Conservation (phyloP, 1,140 invertebrate species). For the Myzus persicae region DNA sequence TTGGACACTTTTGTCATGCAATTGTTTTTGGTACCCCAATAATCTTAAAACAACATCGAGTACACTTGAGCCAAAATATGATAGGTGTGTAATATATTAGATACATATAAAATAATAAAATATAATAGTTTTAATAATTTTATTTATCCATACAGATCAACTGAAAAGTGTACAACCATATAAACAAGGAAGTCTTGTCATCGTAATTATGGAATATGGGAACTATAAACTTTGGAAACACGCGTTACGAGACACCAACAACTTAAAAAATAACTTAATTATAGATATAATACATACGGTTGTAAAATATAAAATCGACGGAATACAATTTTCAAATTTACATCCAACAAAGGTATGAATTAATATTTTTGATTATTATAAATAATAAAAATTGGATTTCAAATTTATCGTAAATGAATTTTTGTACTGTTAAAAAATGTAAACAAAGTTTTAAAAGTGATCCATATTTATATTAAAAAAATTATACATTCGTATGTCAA, state of each 20-base stretch:
- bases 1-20: not conserved
- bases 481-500: too few relatives aligned
- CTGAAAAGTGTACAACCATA: not conserved
- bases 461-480: too few relatives aligned
- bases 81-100: not conserved
- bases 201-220: not conserved
- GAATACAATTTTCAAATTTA: slow-evolving; percentile 35
- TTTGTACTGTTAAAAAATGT: not conserved
- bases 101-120: not conserved
- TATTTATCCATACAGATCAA: not conserved
- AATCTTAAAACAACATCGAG: not conserved
- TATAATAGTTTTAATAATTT: not conserved
- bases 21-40: not conserved
- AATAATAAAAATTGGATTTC: not conserved
- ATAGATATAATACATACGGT: not conserved
- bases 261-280: too few relatives aligned
- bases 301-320: not conserved
- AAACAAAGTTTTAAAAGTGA: not conserved
- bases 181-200: not conserved
- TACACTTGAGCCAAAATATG: not conserved
- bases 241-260: not conserved
- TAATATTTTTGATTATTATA: not conserved
- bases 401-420: not conserved
- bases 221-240: not conserved
- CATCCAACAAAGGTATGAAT: not conserved